phyloP scores from a whole-genome alignment of 2,888 invertebrate genomes.

The Metellina segmentata region DNA sequence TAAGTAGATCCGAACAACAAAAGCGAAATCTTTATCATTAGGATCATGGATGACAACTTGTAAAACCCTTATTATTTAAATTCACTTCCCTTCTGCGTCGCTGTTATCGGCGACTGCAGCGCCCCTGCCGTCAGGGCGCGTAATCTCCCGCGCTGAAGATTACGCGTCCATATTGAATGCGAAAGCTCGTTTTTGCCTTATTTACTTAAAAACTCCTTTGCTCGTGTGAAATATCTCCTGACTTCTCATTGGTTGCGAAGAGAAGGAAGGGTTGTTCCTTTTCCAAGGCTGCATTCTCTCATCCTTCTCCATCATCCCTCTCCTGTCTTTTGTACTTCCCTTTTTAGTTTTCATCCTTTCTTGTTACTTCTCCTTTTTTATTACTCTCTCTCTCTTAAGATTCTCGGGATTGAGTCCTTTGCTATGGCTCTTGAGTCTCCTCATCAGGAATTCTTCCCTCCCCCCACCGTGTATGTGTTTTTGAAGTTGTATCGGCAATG shows the following conservation, averaged over 20 bases:
- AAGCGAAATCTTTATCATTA: slow-evolving; percentile 75
- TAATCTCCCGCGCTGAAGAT: slow-evolving; percentile 69
- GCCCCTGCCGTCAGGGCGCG: slow-evolving; percentile 57
- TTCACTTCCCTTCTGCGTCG: slow-evolving; percentile 67
- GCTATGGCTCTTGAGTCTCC: slow-evolving; percentile 7
- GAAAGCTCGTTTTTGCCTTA: slow-evolving; percentile 74
- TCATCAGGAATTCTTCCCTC: not conserved
- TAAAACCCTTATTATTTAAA: slow-evolving; percentile 77
- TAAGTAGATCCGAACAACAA: slow-evolving; percentile 72
- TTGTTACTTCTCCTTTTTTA: slow-evolving; percentile 1
- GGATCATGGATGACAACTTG: slow-evolving; percentile 74
- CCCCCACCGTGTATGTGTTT: slow-evolving; percentile 16
- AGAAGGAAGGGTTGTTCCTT: slow-evolving; percentile 68
- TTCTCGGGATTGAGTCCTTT: slow-evolving; percentile 42
- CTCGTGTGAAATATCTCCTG: slow-evolving; percentile 72
- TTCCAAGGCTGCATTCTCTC: slow-evolving; percentile 16
- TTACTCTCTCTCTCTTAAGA: slow-evolving; percentile 5
- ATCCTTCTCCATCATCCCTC: slow-evolving; percentile 21
- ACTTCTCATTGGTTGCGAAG: slow-evolving; percentile 71
- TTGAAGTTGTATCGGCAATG: slow-evolving; percentile 47
- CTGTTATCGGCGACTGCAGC: slow-evolving; percentile 29
- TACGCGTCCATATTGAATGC: slow-evolving; percentile 73
- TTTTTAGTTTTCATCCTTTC: slow-evolving; percentile 14
- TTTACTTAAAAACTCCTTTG: slow-evolving; percentile 75
- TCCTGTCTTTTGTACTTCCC: slow-evolving; percentile 17